A percentile compares a stretch with the other conserved stretches of the same genome.
phyloP scores from a whole-genome alignment of 2,797 vertebrate species.

The Eulemur coronatus region DNA sequence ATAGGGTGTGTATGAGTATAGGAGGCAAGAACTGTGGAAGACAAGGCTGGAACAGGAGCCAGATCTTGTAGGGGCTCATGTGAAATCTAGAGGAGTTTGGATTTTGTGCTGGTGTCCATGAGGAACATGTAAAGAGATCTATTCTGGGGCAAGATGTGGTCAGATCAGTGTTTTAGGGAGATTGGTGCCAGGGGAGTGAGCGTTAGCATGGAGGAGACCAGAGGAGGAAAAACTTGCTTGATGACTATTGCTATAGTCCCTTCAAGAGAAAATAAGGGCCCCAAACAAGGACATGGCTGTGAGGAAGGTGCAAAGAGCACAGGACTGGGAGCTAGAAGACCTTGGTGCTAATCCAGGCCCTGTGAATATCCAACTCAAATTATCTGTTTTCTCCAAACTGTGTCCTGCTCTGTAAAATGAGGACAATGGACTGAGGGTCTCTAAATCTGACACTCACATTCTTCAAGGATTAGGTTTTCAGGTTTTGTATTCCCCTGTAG shows the following conservation, averaged over 20 bases:
- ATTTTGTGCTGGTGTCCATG: neutral
- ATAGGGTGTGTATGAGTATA: neutral
- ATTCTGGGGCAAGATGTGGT: neutral
- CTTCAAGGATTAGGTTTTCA: neutral
- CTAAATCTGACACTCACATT: neutral
- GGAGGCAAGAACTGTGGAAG: neutral
- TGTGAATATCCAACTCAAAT: neutral
- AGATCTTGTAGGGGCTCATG: neutral
- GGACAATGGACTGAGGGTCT: neutral
- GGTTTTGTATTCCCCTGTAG: neutral
- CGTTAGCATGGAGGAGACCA: neutral
- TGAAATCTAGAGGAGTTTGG: neutral
- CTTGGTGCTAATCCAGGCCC: neutral
- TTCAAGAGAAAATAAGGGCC: neutral
- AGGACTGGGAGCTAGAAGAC: neutral
- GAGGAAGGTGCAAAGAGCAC: neutral
- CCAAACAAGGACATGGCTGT: neutral
- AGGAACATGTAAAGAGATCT: neutral
- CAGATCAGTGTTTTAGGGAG: neutral
- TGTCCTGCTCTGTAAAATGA: neutral
- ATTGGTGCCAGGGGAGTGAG: neutral
- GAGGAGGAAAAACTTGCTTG: constrained; percentile 20
- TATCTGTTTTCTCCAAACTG: neutral
- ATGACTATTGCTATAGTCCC: neutral
- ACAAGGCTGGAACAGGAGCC: neutral